Evolutionary conservation across 2,888 invertebrate genomes (phyloP).

Genomic region (Antitype chi): DNA sequence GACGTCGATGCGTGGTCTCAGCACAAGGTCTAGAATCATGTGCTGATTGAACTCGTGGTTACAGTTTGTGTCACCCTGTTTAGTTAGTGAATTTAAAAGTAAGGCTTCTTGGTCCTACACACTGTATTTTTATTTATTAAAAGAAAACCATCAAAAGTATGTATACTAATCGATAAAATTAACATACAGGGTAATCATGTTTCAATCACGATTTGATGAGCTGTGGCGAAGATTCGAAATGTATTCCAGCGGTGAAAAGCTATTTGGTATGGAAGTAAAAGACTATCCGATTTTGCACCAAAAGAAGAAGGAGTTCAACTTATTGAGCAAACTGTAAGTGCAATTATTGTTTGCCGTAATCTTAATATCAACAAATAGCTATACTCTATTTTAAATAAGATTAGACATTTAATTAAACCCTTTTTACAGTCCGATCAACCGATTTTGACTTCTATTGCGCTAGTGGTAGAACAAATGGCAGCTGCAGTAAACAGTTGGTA

Average conservation of each 20-base stretch:
- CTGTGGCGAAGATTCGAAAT: slow-evolving; percentile 95
- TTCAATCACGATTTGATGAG: slow-evolving; percentile 95
- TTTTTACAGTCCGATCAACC: no score
- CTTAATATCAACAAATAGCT: background rate
- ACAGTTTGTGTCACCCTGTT: no score
- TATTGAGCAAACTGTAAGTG: slow-evolving; percentile 95
- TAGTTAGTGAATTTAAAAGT: background rate
- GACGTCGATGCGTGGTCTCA: no score
- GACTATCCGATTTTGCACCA: slow-evolving; percentile 95
- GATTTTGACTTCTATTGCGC: no score
- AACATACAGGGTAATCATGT: slow-evolving; percentile 91
- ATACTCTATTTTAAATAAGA: no score
- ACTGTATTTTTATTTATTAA: background rate
- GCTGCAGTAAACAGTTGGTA: no score
- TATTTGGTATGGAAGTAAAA: slow-evolving; percentile 96
- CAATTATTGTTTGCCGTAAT: background rate
- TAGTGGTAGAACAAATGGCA: no score
- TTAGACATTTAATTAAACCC: no score
- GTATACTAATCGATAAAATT: background rate
- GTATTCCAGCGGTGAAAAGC: slow-evolving; percentile 95
- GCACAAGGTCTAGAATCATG: no score
- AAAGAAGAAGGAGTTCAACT: slow-evolving; percentile 95
- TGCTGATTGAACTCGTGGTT: no score
- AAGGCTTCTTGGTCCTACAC: background rate
- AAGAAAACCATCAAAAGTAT: background rate